Base-by-base conservation (phyloP, 1,140 invertebrate species). In the Pinna nobilis region DNA sequence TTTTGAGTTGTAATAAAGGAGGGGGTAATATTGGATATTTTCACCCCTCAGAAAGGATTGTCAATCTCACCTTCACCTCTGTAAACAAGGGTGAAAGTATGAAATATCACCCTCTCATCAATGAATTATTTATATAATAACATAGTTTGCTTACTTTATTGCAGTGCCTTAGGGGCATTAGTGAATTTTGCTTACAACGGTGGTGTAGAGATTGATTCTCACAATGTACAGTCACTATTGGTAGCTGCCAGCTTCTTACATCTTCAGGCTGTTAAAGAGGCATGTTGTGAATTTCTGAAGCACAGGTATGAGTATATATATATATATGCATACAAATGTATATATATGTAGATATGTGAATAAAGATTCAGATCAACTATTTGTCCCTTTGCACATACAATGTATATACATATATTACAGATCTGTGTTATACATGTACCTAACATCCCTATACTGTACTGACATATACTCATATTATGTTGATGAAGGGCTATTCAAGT, bases 151-250 rank as follows among this genome's bases (percentile, higher is more conserved):
- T n/a, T 53, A 15, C 23, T 37, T 9, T 44, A n/a, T 74, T 79
- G 13, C 80, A 95, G 94, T 83, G 94, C 95, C 5, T 85, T 97
- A 60, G 95, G 96, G 90, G 91, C 93, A 7, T 89, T 97, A 33
- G 93, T 97, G 20, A 95, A 96, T 86, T 97, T 95, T 91, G 94
- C 95, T 0, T 97, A 97, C 84, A 94, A 92, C 83, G 95, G 96
- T 0, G 91, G 92, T 76, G 92, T 97, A 33, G 92, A 92, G 39
- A 93, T 97, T 57, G 93, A 94, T 84, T 92, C 92, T 71, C 91
- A 91, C 70, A 97, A 97, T 90, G 95, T 97, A 1, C 95, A 97
- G 84, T 93, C 92, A 78, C 90, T 97, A 2, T 93, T 97, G 91
- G 93, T 96, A 41, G 95, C 94, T n/a, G 94, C 96, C 18, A 94